Evolutionary conservation across 1,140 invertebrate genomes (phyloP), one percentile per base, ranked within the genome.

Genomic region (Sarcophaga bullata): DNA sequence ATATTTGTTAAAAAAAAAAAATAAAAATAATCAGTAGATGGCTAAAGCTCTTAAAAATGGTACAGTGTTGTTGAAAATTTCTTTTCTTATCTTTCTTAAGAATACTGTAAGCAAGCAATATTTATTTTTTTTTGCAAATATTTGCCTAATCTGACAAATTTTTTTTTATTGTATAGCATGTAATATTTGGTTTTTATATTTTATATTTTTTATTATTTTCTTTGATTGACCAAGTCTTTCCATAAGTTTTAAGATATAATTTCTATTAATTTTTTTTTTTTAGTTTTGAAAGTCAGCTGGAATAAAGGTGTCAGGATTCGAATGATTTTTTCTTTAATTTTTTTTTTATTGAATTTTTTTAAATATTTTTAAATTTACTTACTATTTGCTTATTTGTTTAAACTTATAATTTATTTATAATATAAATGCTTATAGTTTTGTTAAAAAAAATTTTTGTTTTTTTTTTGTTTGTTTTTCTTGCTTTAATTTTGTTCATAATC

Each of bases 391-490:
- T 52, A 13, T 80, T 68, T 72, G 8, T 76, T 17, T 76, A 50
- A 52, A 10, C 49, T 78, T 76, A 48, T 25, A 48, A 76, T 78
- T 78, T 78, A 76, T 76, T 73, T 73, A 73, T 62, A 72, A 72
- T 76, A 78, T 78, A 78, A 78, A 78, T 78, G 75, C 75, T 82
- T 76, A 19, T 19, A 75, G 68, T 82, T 73, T 54, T 47, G 25
- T 52, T 48, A 54, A 17, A 52, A 37, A 37, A 37, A 37, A 2
- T 37, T 54, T 68, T 49, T 11, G 7, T 58, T 46, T 19, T 80
- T 46, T 54, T 19, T 76, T 13, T 47, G 8, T 6, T 25, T 46
- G 0, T 47, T 78, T 47, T 78, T 13, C 11, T 50, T 17, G n/a
- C 17, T 48, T 17, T 50, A 78, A 50, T 50, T 52, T 49, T 62